A percentile compares a stretch with the other conserved stretches of the same genome.
phyloP scores from a whole-genome alignment of 2,888 invertebrate genomes.

The Xylota segnis region DNA sequence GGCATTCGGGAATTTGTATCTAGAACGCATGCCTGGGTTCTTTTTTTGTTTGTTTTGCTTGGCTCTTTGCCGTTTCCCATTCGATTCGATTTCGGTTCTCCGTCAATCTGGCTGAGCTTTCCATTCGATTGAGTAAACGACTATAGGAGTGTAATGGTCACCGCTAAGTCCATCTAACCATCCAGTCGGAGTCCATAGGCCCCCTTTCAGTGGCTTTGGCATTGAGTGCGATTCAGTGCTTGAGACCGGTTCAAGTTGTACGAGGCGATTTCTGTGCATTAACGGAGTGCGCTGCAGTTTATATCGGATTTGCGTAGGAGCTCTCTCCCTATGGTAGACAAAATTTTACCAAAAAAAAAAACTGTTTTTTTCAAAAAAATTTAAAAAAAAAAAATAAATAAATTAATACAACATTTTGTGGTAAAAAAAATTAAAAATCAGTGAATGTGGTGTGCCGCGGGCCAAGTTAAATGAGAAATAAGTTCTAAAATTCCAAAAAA shows the following conservation, averaged over 20 bases:
- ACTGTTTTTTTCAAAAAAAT: slow-evolving; percentile 2
- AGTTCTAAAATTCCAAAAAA: slow-evolving; percentile 18
- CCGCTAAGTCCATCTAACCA: slow-evolving; percentile 67
- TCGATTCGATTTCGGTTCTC: slow-evolving; percentile 72
- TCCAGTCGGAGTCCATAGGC: slow-evolving; percentile 71
- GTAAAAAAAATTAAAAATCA: slow-evolving; percentile 5
- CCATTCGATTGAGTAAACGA: slow-evolving; percentile 75
- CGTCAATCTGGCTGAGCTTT: slow-evolving; percentile 73
- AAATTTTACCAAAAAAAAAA: slow-evolving; percentile 23
- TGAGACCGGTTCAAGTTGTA: slow-evolving; percentile 82
- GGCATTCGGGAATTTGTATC: slow-evolving; percentile 72
- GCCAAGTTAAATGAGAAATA: neutral
- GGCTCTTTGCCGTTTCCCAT: slow-evolving; percentile 54
- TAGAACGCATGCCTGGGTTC: slow-evolving; percentile 74
- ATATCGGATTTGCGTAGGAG: slow-evolving; percentile 49
- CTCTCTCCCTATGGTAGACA: slow-evolving; percentile 17
- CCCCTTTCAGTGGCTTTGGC: slow-evolving; percentile 72
- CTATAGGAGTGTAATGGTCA: slow-evolving; percentile 75
- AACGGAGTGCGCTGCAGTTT: slow-evolving; percentile 63
- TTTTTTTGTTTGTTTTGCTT: slow-evolving; percentile 21
- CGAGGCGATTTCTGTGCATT: slow-evolving; percentile 64
- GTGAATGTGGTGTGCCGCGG: slow-evolving; percentile 28
- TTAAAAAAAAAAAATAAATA: neutral
- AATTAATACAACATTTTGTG: neutral
- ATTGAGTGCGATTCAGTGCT: slow-evolving; percentile 82